A percentile compares a stretch with the other conserved stretches of the same genome.
phyloP scores from a whole-genome alignment of 2,888 invertebrate species.

The Xestia sexstrigata region DNA sequence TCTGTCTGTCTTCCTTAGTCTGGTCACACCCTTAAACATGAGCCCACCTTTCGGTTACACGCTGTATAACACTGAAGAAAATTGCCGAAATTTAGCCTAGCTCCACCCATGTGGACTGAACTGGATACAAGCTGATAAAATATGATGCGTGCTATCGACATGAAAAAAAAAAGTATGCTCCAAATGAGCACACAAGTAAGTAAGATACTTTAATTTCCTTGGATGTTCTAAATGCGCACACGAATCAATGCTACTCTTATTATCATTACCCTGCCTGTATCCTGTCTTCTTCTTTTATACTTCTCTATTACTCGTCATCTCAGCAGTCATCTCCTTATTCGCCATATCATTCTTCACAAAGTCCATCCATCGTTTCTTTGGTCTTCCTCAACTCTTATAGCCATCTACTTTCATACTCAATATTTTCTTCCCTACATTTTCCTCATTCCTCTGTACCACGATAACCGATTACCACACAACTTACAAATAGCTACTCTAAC shows the following conservation, averaged over 20 bases:
- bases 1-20: no score
- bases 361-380: no score
- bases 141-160: not conserved
- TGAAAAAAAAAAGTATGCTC: not conserved
- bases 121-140: not conserved
- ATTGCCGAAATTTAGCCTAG: not conserved
- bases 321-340: no score
- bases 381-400: no score
- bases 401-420: no score
- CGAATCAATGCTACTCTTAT: not conserved
- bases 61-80: not conserved
- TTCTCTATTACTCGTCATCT: no score
- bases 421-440: no score
- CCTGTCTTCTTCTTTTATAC: no score
- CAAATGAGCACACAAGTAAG: not conserved
- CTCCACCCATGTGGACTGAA: conserved; percentile 1
- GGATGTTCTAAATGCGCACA: not conserved
- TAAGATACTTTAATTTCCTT: not conserved
- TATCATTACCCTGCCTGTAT: no score
- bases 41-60: not conserved
- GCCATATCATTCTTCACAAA: no score
- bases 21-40: not conserved
- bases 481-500: not conserved
- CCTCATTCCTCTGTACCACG: no score
- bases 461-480: no score